phyloP scores from a whole-genome alignment of 2,113 vertebrate species.

The Poicephalus meyeri region DNA sequence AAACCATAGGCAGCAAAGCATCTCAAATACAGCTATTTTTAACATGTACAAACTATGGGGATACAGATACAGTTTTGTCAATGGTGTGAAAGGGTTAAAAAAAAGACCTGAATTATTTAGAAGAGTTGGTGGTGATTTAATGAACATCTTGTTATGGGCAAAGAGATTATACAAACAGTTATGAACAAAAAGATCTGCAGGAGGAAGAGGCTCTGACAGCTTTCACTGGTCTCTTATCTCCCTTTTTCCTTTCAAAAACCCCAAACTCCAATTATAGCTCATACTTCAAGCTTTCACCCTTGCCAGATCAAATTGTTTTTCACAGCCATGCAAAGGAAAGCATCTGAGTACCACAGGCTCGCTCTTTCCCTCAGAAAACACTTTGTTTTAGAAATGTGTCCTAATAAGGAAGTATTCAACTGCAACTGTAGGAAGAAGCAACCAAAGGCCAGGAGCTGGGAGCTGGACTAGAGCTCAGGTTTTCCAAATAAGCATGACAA shows the following conservation, averaged over 20 bases:
- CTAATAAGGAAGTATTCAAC: conserved; percentile 9
- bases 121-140: conserved; percentile 46
- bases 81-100: conserved; percentile 10
- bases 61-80: not conserved
- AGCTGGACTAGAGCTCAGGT: not conserved
- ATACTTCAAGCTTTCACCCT: conserved; percentile 56
- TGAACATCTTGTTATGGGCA: conserved; percentile 43
- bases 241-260: conserved; percentile 68
- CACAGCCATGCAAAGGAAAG: conserved; percentile 26
- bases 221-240: conserved; percentile 54
- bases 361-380: not conserved
- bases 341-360: not conserved
- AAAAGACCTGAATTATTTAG: not conserved
- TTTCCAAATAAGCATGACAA: not conserved
- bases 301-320: conserved; percentile 54
- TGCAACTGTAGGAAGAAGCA: not conserved
- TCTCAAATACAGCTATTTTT: not conserved
- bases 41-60: not conserved
- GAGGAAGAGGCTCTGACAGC: conserved; percentile 50
- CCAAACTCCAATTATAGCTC: conserved; percentile 68
- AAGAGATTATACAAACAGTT: conserved; percentile 51
- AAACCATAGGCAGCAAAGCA: not conserved
- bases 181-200: conserved; percentile 54
- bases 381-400: conserved; percentile 24
- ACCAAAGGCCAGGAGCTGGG: not conserved